A percentile compares a stretch with the other conserved stretches of the same genome.
phyloP scores from a whole-genome alignment of 1,140 invertebrate genomes.

The Orchesella cincta region DNA sequence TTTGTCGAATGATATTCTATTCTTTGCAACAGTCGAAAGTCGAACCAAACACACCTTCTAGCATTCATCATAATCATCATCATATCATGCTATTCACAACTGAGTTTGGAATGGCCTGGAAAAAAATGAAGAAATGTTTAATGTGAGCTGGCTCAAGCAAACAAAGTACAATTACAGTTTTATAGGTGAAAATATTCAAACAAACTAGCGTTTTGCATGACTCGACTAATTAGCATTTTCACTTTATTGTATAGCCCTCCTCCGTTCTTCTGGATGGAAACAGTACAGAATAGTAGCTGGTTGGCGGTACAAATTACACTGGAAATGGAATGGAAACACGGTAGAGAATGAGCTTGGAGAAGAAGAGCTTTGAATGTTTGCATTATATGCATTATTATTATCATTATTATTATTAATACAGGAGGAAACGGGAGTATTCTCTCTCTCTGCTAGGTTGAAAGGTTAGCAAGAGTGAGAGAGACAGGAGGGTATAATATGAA shows the following conservation, averaged over 20 bases:
- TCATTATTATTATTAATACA: constrained; percentile 30
- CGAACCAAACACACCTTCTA: no score
- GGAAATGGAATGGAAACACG: constrained; percentile 14
- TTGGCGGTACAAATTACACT: constrained; percentile 22
- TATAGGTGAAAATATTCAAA: constrained; percentile 18
- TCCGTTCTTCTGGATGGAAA: no score
- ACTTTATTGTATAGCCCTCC: background rate
- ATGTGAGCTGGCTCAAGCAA: no score
- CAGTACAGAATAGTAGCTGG: background rate
- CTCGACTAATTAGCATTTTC: constrained; percentile 23
- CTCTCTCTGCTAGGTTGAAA: constrained; percentile 1
- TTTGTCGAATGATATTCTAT: no score
- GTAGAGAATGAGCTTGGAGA: background rate
- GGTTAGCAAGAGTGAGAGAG: constrained; percentile 4
- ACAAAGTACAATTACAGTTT: no score
- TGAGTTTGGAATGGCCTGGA: no score
- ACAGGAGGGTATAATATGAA: no score
- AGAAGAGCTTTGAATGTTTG: constrained; percentile 11
- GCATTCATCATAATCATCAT: no score
- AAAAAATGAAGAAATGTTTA: no score
- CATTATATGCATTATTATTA: constrained; percentile 26
- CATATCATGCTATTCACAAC: no score
- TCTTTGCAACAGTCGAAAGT: no score
- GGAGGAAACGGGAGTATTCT: constrained; percentile 25
- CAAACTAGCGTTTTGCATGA: constrained; percentile 17